Conservation (phyloP, 1,140 invertebrate genomes). For the Zaprionus nigranus region DNA sequence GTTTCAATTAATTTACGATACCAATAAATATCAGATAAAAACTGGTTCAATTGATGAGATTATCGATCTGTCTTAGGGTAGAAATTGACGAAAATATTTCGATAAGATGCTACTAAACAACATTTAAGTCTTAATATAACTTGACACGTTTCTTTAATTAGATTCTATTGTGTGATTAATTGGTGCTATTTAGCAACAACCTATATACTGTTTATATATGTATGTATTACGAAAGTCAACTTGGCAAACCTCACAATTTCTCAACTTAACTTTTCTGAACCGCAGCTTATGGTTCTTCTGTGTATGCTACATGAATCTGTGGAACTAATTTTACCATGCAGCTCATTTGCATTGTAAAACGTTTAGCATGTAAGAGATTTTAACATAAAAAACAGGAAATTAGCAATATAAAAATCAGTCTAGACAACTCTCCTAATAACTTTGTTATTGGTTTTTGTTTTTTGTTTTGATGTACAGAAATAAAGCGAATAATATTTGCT, state of each 20-base stretch:
- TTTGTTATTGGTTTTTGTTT: not conserved
- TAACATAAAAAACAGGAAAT: slow-evolving; percentile 1
- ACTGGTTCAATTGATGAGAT: slow-evolving; percentile 23
- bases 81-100: slow-evolving; percentile 1
- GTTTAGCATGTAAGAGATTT: not conserved
- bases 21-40: slow-evolving; percentile 17
- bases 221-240: not conserved
- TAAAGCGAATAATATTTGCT: not conserved
- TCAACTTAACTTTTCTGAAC: not conserved
- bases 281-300: not conserved
- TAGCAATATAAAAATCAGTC: not conserved
- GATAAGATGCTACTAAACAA: slow-evolving; percentile 39
- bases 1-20: slow-evolving; percentile 37
- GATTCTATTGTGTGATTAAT: slow-evolving; percentile 4
- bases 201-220: not conserved
- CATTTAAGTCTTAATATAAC: slow-evolving; percentile 19
- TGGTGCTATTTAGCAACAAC: not conserved
- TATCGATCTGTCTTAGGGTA: slow-evolving; percentile 16
- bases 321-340: not conserved
- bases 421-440: not conserved
- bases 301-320: not conserved
- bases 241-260: not conserved
- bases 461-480: not conserved
- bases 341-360: not conserved
- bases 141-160: slow-evolving; percentile 8